A percentile compares a stretch with the other conserved stretches of the same genome.
Evolutionary conservation across 2,113 vertebrate genomes (phyloP).

Genomic region (Sturnira hondurensis): DNA sequence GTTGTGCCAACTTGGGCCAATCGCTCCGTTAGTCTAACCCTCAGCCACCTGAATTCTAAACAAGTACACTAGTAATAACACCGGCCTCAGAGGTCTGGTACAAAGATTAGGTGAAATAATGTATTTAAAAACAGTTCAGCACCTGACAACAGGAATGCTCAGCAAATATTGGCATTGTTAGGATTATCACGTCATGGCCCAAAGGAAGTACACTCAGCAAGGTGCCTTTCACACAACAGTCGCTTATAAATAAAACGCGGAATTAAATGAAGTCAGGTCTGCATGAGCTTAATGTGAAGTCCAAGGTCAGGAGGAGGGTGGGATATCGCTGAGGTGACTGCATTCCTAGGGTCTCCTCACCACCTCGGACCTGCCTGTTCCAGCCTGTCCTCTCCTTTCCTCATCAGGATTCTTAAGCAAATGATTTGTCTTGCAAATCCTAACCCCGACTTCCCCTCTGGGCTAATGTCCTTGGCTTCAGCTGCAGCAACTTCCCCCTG

Average conservation of each 20-base stretch:
- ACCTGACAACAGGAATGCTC: not conserved
- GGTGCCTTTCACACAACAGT: not conserved
- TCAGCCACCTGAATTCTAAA: not conserved
- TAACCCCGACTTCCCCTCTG: not conserved
- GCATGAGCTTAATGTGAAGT: rapidly evolving
- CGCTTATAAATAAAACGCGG: not conserved
- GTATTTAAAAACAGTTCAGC: not conserved
- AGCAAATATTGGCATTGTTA: no score
- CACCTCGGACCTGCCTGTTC: not conserved
- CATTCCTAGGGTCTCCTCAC: not conserved
- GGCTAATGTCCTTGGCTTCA: not conserved
- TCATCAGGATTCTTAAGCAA: not conserved
- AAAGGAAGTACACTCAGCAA: not conserved
- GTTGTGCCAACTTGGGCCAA: not conserved
- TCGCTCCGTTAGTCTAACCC: not conserved
- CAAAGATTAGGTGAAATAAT: not conserved
- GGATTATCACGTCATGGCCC: rapidly evolving
- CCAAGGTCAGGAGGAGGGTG: not conserved
- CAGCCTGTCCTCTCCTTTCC: not conserved
- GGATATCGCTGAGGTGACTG: rapidly evolving
- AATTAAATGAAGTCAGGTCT: no score
- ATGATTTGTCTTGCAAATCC: not conserved
- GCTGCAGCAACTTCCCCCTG: not conserved
- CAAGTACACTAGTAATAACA: not conserved
- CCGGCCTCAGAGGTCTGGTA: not conserved